A percentile compares a stretch with the other conserved stretches of the same genome.
Evolutionary conservation across 2,113 vertebrate species (phyloP).

Genomic region (Salvelinus alpinus): DNA sequence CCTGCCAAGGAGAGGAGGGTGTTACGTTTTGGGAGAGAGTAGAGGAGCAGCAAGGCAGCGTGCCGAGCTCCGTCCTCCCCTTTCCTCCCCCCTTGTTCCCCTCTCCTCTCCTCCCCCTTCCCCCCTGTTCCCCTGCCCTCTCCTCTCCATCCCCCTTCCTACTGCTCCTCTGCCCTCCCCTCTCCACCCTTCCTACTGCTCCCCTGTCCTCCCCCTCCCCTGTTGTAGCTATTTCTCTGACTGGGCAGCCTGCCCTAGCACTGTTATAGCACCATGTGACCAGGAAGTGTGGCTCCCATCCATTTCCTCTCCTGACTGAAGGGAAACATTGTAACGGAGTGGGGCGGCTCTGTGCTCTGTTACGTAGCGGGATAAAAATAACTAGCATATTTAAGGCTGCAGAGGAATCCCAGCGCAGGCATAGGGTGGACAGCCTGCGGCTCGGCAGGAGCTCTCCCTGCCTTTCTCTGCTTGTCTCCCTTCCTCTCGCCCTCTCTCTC

Average conservation of each 20-base stretch:
- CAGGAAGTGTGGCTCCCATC: constrained; percentile 93
- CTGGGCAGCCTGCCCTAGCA: constrained; percentile 72
- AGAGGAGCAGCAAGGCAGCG: constrained; percentile 34
- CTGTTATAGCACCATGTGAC: constrained; percentile 82
- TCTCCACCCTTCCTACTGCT: too few species aligned
- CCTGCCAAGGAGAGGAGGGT: constrained; percentile 55
- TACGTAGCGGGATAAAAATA: constrained; percentile 99
- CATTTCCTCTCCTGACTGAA: constrained; percentile 93
- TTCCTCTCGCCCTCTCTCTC: constrained; percentile 31
- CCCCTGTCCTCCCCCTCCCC: constrained; percentile 22
- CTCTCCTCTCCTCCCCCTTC: too few species aligned
- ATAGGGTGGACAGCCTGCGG: constrained; percentile 82
- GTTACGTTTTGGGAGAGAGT: constrained; percentile 60
- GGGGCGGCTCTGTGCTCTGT: constrained; percentile 80
- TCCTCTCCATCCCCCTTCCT: too few species aligned
- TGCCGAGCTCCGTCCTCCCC: constrained; percentile 32
- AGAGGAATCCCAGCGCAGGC: constrained; percentile 92
- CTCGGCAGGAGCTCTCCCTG: constrained; percentile 63
- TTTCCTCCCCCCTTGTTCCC: too few species aligned
- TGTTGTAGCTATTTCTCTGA: constrained; percentile 67
- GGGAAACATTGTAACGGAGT: constrained; percentile 89
- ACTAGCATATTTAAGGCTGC: constrained; percentile 97
- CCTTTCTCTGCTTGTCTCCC: constrained; percentile 35
- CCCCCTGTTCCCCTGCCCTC: too few species aligned
- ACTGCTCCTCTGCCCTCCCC: too few species aligned